Evolutionary conservation across 2,113 vertebrate species (phyloP), one percentile per base, ranked within the genome.

Genomic region (Elgaria multicarinata): DNA sequence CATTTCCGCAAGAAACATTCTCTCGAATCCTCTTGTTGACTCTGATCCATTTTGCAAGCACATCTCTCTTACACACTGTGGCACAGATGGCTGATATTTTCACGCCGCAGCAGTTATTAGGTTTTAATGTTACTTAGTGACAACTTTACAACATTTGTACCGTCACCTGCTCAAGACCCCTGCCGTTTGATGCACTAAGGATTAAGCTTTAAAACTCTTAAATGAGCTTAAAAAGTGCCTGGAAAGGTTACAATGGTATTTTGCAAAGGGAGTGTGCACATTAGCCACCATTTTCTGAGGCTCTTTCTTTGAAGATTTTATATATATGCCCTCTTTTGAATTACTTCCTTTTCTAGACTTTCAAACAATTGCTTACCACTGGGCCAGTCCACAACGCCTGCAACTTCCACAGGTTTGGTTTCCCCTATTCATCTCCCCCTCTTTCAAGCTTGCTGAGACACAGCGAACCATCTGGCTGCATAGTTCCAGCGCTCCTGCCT

Each of bases 11-110:
- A 44, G 39, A 76, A 75, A 69, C 16, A 6, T 7, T 87, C n/a
- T 88, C 89, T 50, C 1, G 87, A 72, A 83, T 72, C 50, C 1
- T 0, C 64, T 85, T 92, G 88, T 93, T 93, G 94, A 90, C 28
- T 89, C 89, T 87, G 92, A 94, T 86, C 87, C 92, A 74, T 91
- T 95, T 92, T 92, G 66, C 91, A 95, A 94, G 93, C 80, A 55
- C 89, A 89, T 74, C 91, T 93, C 89, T 88, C 85, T 92, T 71
- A 85, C 84, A 93, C 5, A 13, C 91, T 55, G 84, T 93, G 93
- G 90, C 88, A 91, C 93, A 96, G 93, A 91, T 93, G 93, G 94
- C 42, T 94, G 93, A 87, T 82, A 93, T 90, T 94, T 95, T 87
- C 31, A 1, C 67, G 89, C 92, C 0, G 81, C 90, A 79, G 90